Evolutionary conservation across 2,888 invertebrate genomes (phyloP).

Genomic region (Miltochrista miniata): DNA sequence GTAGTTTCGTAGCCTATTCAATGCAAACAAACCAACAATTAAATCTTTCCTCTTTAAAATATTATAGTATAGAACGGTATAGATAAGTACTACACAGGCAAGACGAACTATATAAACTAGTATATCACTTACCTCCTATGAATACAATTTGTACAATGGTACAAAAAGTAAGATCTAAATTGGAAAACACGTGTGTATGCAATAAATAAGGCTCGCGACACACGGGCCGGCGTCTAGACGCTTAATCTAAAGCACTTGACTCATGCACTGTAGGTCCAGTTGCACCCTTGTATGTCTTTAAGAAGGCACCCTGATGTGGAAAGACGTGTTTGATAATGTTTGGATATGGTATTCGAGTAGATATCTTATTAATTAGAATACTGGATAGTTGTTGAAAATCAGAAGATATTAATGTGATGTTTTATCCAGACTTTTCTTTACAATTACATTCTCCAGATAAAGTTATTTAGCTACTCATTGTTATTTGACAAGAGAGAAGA

Average conservation of each 20-base stretch:
- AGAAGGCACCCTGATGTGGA: slow-evolving; percentile 22
- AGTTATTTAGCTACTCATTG: too few relatives aligned
- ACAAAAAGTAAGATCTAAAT: slow-evolving; percentile 48
- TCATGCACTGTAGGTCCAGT: slow-evolving; percentile 37
- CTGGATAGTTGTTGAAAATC: too few relatives aligned
- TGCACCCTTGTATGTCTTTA: slow-evolving; percentile 36
- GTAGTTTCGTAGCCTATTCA: too few relatives aligned
- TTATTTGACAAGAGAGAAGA: too few relatives aligned
- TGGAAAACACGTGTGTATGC: slow-evolving; percentile 48
- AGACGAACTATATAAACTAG: neutral
- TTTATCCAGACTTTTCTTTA: too few relatives aligned
- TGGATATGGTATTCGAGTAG: neutral
- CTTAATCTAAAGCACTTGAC: slow-evolving; percentile 60
- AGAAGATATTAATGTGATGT: too few relatives aligned
- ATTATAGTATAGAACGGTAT: too few relatives aligned
- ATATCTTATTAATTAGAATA: too few relatives aligned
- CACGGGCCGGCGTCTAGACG: slow-evolving; percentile 50
- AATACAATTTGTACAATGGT: slow-evolving; percentile 27
- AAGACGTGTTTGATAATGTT: neutral
- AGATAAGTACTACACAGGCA: neutral
- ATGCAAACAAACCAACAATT: too few relatives aligned
- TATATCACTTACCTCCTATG: neutral
- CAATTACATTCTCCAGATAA: too few relatives aligned
- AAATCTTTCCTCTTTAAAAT: too few relatives aligned
- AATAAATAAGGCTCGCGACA: slow-evolving; percentile 51